Evolutionary conservation across 2,797 vertebrate genomes (phyloP), one percentile per base, ranked within the genome.

Genomic region (Lates japonicus): DNA sequence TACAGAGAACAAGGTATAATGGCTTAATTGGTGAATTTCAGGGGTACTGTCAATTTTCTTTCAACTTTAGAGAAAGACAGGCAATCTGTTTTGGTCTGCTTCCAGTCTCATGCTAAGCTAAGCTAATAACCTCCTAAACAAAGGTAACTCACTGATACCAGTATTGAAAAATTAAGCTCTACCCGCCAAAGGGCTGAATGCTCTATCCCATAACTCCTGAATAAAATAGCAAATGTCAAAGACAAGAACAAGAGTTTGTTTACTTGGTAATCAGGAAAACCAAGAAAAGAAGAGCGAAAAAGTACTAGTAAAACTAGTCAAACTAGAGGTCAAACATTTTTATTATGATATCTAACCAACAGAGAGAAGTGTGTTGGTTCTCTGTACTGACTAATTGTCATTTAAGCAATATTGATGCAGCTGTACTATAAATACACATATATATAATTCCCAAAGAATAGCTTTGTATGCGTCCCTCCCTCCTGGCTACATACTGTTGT

Each of bases 401-500:
- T 66, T 29, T 31, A 37, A 73, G 22, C 41, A 42, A 46, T 46
- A 39, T 46, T 39, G 48, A 68, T 67, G 35, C 25, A 64, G 14
- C 62, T 41, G 42, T 25, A 20, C n/a, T 3, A 42, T 42, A 59
- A 41, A 46, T n/a, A 66, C 14, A 42, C 9, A 58, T 42, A 22
- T n/a, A 12, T 20, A 3, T 16, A 5, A 54, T 29, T 63, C 16
- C 64, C 48, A 20, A 37, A 16, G 20, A 29, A 66, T 9, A 13
- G 8, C 42, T 46, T 16, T 19, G 29, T 5, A 0, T 60, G 39
- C 3, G 7, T 42, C 9, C 46, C n/a, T 31, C 4, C 22, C 12
- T 42, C 52, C 70, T 35, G 58, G 25, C 22, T 33, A 35, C 69
- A 81, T 52, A 54, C 59, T 31, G 52, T 44, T 75, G 72, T 80